These are phyloP conservation scores for Falco novaeseelandiae DNA, from an alignment of 2,797 vertebrate genomes.

Conservation along the genomic window DNA sequence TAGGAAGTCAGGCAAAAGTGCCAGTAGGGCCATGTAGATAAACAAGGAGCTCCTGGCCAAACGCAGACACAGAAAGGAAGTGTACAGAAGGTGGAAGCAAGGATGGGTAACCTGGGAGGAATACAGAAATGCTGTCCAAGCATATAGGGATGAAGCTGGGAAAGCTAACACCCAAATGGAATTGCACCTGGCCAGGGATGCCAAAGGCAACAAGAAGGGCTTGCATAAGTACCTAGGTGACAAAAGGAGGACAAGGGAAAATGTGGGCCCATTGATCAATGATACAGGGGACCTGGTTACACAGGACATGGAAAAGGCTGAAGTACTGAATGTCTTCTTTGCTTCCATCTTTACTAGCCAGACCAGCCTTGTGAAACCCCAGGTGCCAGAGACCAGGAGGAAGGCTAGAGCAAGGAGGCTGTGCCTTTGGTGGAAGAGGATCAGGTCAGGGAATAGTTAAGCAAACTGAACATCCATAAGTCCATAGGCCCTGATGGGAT, in stretches of 20 bases:
- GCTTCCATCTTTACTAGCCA: not conserved
- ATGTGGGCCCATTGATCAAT: not conserved
- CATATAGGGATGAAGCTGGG: not conserved
- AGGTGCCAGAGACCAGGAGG: not conserved
- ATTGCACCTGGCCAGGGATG: not conserved
- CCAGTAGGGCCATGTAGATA: not conserved
- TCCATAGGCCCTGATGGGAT: not conserved
- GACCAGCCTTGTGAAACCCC: not conserved
- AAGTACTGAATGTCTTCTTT: not conserved
- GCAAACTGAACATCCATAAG: not conserved
- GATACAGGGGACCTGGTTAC: not conserved
- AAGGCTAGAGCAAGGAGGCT: not conserved
- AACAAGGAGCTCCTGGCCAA: not conserved
- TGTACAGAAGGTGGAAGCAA: not conserved
- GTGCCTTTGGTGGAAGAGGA: not conserved
- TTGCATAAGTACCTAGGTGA: not conserved
- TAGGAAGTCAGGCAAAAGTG: not conserved
- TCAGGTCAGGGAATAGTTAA: not conserved
- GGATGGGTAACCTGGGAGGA: not conserved
- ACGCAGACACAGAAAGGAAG: not conserved
- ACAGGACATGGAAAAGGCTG: not conserved
- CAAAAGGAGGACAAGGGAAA: not conserved
- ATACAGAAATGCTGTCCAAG: not conserved
- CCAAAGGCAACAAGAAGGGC: not conserved
- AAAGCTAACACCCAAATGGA: not conserved